Conservation (phyloP, 2,797 vertebrate species). For the Hephaestus fuliginosus region DNA sequence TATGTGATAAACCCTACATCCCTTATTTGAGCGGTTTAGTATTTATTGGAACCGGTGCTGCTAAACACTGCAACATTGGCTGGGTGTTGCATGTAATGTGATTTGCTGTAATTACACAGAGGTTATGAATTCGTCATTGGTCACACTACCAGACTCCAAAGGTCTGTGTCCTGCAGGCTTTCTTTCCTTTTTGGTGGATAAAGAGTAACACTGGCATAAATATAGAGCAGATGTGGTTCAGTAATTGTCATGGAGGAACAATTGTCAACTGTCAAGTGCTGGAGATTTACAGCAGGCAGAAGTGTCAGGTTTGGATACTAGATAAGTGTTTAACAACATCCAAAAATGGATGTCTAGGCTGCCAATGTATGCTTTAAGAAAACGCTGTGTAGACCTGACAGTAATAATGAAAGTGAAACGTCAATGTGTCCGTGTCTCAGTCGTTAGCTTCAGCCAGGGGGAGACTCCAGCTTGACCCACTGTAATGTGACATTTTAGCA, state of each 20-base stretch:
- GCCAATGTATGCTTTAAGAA: background rate
- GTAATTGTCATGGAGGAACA: background rate
- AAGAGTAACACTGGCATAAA: background rate
- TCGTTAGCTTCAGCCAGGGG: background rate
- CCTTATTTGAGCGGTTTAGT: too few species aligned
- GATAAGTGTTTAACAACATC: background rate
- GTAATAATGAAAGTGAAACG: background rate
- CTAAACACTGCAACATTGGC: background rate
- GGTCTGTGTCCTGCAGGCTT: background rate
- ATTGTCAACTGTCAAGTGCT: conserved; percentile 21
- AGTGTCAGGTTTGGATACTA: background rate
- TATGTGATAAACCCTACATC: background rate
- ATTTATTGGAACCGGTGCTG: background rate
- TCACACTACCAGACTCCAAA: background rate
- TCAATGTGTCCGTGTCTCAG: background rate
- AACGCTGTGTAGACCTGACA: background rate
- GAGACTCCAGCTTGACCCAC: conserved; percentile 2
- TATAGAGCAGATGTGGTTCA: conserved; percentile 4
- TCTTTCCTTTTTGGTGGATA: background rate
- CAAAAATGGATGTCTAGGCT: background rate
- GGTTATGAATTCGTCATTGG: background rate
- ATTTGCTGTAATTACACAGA: background rate
- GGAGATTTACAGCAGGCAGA: background rate
- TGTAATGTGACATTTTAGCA: conserved; percentile 14
- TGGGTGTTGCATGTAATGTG: background rate